Conservation (phyloP, 2,888 invertebrate genomes). For the Sclerodermus sp. region DNA sequence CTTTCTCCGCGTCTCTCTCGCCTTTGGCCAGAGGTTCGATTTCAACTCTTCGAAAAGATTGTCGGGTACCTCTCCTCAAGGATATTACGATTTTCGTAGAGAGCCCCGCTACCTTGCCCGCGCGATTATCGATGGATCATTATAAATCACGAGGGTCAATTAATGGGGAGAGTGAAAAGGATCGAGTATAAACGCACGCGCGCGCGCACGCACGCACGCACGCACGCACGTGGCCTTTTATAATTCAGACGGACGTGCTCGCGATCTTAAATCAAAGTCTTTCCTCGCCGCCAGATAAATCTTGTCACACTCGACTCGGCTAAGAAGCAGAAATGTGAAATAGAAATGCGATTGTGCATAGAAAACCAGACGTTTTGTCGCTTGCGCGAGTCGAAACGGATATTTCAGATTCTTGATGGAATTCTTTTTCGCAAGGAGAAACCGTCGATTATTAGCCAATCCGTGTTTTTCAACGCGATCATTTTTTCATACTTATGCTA, state of each 20-base stretch:
- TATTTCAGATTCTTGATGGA: too few species aligned
- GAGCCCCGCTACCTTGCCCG: too few species aligned
- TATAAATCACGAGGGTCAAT: constrained; percentile 26
- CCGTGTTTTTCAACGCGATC: too few species aligned
- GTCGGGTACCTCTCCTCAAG: too few species aligned
- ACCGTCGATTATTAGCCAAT: too few species aligned
- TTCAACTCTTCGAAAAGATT: too few species aligned
- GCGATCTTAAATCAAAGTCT: constrained; percentile 32
- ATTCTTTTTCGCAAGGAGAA: too few species aligned
- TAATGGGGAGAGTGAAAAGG: background rate
- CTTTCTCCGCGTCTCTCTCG: too few species aligned
- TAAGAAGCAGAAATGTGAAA: constrained; percentile 9
- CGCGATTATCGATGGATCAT: constrained; percentile 23
- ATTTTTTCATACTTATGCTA: too few species aligned
- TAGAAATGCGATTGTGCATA: constrained; percentile 25
- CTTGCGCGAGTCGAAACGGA: background rate
- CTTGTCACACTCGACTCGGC: constrained; percentile 17
- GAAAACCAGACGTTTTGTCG: constrained; percentile 23
- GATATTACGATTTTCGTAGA: too few species aligned
- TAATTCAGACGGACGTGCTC: constrained; percentile 20
- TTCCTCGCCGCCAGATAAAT: constrained; percentile 29
- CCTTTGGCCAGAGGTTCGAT: too few species aligned
- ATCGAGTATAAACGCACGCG: constrained; percentile 15
- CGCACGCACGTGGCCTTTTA: constrained; percentile 25
- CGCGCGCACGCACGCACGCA: constrained; percentile 15